Evolutionary conservation across 2,888 invertebrate genomes (phyloP).

Genomic region (Calameuta pallipes): DNA sequence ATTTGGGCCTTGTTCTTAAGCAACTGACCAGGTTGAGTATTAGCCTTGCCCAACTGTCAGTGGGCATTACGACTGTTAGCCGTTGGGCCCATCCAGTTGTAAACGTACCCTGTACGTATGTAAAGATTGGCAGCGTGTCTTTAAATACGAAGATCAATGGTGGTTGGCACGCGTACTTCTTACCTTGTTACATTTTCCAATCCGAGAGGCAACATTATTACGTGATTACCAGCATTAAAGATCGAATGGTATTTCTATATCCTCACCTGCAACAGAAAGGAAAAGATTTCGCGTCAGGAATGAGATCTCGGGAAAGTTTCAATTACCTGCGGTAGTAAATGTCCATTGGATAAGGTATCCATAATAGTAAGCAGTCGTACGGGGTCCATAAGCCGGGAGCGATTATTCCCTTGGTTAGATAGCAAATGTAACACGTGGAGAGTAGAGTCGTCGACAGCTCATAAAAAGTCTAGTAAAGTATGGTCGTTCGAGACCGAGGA

Average conservation of each 20-base stretch:
- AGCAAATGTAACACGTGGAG: not conserved
- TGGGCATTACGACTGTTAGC: not conserved
- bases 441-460: not conserved
- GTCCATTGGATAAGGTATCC: constrained; percentile 21
- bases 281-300: constrained; percentile 44
- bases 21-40: not conserved
- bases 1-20: not conserved
- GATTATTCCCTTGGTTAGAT: not conserved
- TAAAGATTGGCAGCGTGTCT: not conserved
- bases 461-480: not conserved
- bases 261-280: constrained; percentile 52
- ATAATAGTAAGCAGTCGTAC: not conserved
- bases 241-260: not conserved
- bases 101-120: not conserved
- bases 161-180: not conserved
- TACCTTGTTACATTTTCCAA: not conserved
- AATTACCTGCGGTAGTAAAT: constrained; percentile 50
- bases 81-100: not conserved
- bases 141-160: not conserved
- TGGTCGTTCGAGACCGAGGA: not conserved
- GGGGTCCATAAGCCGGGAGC: not conserved
- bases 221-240: not conserved
- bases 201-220: not conserved
- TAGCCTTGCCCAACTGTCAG: not conserved
- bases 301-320: constrained; percentile 49